phyloP scores from a whole-genome alignment of 2,888 invertebrate genomes.

The Glyphotaelius pellucidus region DNA sequence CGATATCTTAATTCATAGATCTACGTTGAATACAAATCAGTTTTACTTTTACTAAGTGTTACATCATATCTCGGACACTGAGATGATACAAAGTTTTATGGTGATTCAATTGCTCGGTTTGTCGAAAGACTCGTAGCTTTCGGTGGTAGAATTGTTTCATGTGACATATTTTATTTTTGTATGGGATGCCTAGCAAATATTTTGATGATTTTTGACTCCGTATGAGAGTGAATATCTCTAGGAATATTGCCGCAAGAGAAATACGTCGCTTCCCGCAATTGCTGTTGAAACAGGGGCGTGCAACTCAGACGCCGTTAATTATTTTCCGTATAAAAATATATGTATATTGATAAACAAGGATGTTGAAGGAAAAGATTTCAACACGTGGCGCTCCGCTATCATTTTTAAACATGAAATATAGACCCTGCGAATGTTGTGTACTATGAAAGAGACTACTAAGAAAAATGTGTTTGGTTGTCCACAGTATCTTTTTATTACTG shows the following conservation, averaged over 20 bases:
- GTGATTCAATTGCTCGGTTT: not conserved
- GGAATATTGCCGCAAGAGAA: slow-evolving; percentile 21
- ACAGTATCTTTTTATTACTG: too few species aligned
- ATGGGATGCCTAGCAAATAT: not conserved
- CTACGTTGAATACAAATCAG: not conserved
- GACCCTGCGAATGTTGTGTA: too few species aligned
- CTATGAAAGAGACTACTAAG: too few species aligned
- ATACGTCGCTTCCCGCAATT: not conserved
- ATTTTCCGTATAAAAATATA: too few species aligned
- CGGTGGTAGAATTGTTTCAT: not conserved
- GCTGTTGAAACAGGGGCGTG: not conserved
- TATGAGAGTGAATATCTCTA: not conserved
- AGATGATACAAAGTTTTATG: not conserved
- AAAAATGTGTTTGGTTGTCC: too few species aligned
- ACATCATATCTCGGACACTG: not conserved
- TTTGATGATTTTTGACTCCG: not conserved
- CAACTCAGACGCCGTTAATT: not conserved
- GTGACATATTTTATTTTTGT: not conserved
- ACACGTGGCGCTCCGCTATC: too few species aligned
- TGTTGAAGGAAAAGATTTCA: too few species aligned
- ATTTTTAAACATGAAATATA: too few species aligned
- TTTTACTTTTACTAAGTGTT: not conserved
- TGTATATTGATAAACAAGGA: too few species aligned
- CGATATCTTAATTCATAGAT: slow-evolving; percentile 2
- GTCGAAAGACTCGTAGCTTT: not conserved